Percentiles rank a stretch among this genome's conserved stretches.
phyloP scores from a whole-genome alignment of 2,113 vertebrate genomes.

The Megaceryle maxima region DNA sequence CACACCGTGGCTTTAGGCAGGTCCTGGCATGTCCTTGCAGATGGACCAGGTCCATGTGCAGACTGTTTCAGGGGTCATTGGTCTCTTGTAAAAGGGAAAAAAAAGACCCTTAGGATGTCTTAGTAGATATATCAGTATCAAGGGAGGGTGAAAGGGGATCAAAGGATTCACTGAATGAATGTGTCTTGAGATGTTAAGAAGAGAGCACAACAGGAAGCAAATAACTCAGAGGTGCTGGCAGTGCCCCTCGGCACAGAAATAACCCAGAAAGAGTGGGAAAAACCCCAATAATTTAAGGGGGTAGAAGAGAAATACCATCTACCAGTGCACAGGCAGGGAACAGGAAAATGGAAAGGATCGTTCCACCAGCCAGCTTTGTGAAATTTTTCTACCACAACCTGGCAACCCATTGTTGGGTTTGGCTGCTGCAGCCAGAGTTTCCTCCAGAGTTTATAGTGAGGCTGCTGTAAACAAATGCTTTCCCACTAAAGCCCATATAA shows the following conservation, averaged over 20 bases:
- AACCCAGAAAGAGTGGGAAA: not conserved
- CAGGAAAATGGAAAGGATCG: not conserved
- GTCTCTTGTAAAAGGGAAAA: not conserved
- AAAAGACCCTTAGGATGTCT: not conserved
- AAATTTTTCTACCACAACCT: not conserved
- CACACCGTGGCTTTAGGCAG: not conserved
- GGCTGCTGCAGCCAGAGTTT: not conserved
- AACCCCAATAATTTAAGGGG: not conserved
- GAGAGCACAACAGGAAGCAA: not conserved
- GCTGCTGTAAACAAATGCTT: conserved; percentile 48
- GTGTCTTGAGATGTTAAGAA: not conserved
- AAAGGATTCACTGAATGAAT: conserved; percentile 3
- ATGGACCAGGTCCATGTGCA: accelerated
- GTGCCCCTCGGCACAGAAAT: not conserved
- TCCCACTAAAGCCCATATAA: conserved; percentile 55
- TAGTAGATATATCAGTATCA: not conserved
- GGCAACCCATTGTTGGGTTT: not conserved
- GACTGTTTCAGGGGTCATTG: not conserved
- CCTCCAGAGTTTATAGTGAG: not conserved
- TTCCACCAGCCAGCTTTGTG: not conserved
- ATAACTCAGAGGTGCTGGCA: not conserved
- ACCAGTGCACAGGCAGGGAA: not conserved
- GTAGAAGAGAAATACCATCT: not conserved
- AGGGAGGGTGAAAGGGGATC: not conserved
- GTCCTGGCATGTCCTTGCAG: not conserved